Conservation (phyloP, 2,113 vertebrate species). For the Urocynchramus pylzowi region DNA sequence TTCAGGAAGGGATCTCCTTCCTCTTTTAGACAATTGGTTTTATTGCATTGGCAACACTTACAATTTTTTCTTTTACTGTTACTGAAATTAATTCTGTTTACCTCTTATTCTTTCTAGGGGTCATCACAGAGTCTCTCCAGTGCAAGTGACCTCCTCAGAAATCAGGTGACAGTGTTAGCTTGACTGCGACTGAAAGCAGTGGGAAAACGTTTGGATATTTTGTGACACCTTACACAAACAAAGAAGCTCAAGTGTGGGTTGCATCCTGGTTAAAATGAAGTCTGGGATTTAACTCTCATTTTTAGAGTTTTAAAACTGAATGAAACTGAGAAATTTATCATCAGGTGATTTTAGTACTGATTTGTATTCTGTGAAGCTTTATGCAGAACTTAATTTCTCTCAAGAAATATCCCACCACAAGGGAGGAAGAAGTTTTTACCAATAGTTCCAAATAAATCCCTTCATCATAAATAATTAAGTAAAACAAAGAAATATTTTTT, state of each 20-base stretch:
- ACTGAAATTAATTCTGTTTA: background rate
- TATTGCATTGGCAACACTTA: background rate
- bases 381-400: background rate
- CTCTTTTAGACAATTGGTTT: background rate
- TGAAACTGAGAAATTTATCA: background rate
- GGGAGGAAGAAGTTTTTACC: background rate
- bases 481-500: background rate
- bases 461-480: constrained; percentile 9
- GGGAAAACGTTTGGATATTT: background rate
- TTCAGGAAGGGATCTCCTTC: background rate
- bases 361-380: background rate
- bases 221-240: background rate
- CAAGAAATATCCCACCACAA: background rate
- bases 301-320: background rate
- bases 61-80: background rate
- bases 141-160: background rate
- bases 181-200: background rate
- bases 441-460: constrained; percentile 14
- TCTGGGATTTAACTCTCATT: background rate
- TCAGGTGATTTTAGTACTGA: background rate
- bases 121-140: background rate
- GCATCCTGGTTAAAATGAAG: background rate
- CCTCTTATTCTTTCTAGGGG: background rate
- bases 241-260: background rate
- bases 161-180: background rate